Evolutionary conservation across 2,888 invertebrate genomes (phyloP), one percentile per base, ranked within the genome.

Genomic region (Hirtodrosophila duncani): DNA sequence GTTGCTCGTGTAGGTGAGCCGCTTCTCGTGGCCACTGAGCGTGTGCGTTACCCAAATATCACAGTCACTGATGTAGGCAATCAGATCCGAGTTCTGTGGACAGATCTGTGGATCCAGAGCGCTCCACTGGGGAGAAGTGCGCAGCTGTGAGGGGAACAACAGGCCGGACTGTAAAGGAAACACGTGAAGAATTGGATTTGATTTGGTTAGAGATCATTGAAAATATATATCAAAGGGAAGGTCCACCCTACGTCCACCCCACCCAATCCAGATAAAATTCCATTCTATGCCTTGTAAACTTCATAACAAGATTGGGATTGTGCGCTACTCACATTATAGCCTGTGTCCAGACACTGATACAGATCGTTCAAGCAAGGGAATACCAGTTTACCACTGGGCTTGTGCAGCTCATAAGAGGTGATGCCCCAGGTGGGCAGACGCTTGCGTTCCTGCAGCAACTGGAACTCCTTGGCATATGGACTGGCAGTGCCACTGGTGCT

Each of bases 391-490:
- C 96, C 96, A 14, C 93, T 92, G 4, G 89, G 89, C 20, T 91
- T 90, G 75, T 97, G 94, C 39, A 97, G 89, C 85, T 97, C 96
- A 82, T 97, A 98, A 0, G 95, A 94, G 0, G 96, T 96, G 46
- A 98, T 97, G 13, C 98, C 97, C 93, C 95, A 96, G 0, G 94
- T 94, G 0, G 96, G 93, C 27, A 97, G 90, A 43, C 98, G 90
- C 87, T 97, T 97, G 16, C 98, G 88, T 85, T 98, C 98, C 89
- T 96, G 93, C 53, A 97, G 88, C 39, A 98, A 86, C 84, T 97
- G 96, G 84, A 97, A 97, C 84, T 98, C 98, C 21, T 94, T 89
- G 0, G 95, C 95, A 89, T 92, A 91, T 26, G 88, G 87, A 78
- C 88, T 88, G 3, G 85, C 84, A n/a, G 88, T 83, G 9, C 72